Evolutionary conservation across 1,140 invertebrate species (phyloP), one percentile per base, ranked within the genome.

Genomic region (Wiebesia pumilae): DNA sequence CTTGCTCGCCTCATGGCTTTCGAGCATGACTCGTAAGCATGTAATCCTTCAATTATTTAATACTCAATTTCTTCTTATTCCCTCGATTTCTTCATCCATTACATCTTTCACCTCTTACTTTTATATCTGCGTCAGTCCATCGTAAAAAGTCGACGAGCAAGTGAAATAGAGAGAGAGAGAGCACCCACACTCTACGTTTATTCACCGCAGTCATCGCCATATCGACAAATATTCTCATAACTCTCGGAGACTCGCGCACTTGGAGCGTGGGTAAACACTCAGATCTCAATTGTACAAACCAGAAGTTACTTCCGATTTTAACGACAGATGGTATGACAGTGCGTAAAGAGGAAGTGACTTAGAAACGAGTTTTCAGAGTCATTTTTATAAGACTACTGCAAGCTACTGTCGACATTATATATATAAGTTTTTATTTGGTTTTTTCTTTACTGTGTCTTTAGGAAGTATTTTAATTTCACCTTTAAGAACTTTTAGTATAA

Each of bases 211-310:
- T 82, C 81, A 85, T 90, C 67, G 77, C 24, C 85, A 54, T 83
- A 86, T 86, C 82, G 85, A 88, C 87, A 88, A 89, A 89, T 89
- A 89, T 89, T 88, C 88, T 88, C 81, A 83, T 85, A 83, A 87
- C 84, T 83, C 87, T 88, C 58, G 69, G 33, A 54, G 30, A 38
- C 54, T 62, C 35, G 33, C 80, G 40, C 77, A 27, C 80, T 30
- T 21, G 40, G 84, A 30, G 86, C 84, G 84, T 89, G 88, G 51
- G 85, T 81, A 89, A 89, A 89, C 83, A 89, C 38, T 35, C 69
- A 33, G 79, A 47, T 47, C 75, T 80, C 40, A 86, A 43, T 71
- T 81, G 38, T 73, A 62, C 54, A 77, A 47, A 75, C 40, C 75
- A 79, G 75, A 65, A 84, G 71, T 81, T 79, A 85, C 47, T 81